Conservation (phyloP, 2,797 vertebrate species). For the Odontamblyopus lacepedii region DNA sequence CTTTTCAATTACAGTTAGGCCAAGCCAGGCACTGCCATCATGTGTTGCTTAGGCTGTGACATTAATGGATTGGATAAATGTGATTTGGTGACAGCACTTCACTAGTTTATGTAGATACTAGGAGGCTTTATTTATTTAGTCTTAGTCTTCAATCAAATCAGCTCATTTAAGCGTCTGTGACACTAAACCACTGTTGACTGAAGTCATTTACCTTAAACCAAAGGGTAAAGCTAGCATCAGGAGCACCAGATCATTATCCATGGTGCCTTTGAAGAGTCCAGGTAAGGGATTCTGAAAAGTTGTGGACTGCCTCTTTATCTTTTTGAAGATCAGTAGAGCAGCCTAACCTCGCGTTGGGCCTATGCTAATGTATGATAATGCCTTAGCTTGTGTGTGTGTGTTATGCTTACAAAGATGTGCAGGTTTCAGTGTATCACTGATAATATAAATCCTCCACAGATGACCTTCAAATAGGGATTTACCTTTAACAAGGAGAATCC, state of each 20-base stretch:
- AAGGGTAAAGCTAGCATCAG: slow-evolving; percentile 31
- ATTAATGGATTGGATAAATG: slow-evolving; percentile 76
- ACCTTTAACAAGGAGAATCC: slow-evolving; percentile 35
- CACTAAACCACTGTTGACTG: slow-evolving; percentile 42
- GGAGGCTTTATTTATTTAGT: slow-evolving; percentile 33
- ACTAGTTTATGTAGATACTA: slow-evolving; percentile 21
- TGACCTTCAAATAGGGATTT: slow-evolving; percentile 59
- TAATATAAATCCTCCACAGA: slow-evolving; percentile 34
- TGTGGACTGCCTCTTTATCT: slow-evolving; percentile 52
- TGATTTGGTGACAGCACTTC: slow-evolving; percentile 71
- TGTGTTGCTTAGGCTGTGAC: slow-evolving; percentile 75
- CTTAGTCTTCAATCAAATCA: slow-evolving; percentile 26
- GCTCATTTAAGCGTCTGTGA: slow-evolving; percentile 35
- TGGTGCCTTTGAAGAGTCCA: slow-evolving; percentile 55
- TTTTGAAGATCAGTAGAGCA: slow-evolving; percentile 53
- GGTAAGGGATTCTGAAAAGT: slow-evolving; percentile 58
- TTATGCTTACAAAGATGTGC: slow-evolving; percentile 13
- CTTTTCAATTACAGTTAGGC: slow-evolving; percentile 81
- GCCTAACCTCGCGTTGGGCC: slow-evolving; percentile 46
- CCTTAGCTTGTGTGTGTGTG: slow-evolving; percentile 5
- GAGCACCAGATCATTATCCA: slow-evolving; percentile 43
- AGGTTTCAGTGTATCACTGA: slow-evolving; percentile 35
- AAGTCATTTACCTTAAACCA: slow-evolving; percentile 43
- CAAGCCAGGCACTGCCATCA: slow-evolving; percentile 67
- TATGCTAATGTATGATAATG: slow-evolving; percentile 56